phyloP scores from a whole-genome alignment of 92 coral and sea anemone species.

The Porites cylindrica region DNA sequence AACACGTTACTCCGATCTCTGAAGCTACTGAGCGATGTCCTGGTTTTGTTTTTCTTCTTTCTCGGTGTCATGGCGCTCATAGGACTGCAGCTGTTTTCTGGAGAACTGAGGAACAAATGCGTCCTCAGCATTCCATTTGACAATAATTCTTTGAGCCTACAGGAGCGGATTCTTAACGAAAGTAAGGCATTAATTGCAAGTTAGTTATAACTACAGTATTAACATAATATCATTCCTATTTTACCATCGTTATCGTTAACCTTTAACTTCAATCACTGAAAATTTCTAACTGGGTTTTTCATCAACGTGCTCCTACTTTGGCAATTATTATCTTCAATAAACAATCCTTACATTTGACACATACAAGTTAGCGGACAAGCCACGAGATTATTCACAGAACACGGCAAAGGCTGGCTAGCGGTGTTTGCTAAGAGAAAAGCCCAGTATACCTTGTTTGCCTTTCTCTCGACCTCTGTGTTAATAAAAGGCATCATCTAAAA shows the following conservation, averaged over 20 bases:
- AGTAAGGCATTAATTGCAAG: slow-evolving; percentile 4
- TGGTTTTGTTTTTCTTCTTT: slow-evolving; percentile 83
- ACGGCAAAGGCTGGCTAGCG: too few relatives aligned
- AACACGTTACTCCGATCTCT: slow-evolving; percentile 82
- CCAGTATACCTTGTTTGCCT: too few relatives aligned
- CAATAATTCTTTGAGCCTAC: not conserved
- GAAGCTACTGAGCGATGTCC: slow-evolving; percentile 84
- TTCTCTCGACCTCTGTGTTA: too few relatives aligned
- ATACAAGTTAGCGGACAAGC: too few relatives aligned
- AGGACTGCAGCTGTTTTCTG: slow-evolving; percentile 84
- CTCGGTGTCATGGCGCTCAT: slow-evolving; percentile 88
- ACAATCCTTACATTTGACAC: too few relatives aligned
- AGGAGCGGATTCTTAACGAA: slow-evolving; percentile 25
- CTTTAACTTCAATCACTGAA: not conserved
- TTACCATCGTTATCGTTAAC: not conserved
- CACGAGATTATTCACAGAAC: too few relatives aligned
- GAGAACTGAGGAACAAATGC: slow-evolving; percentile 83
- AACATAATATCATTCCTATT: too few relatives aligned
- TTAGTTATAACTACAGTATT: too few relatives aligned
- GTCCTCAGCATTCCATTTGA: slow-evolving; percentile 43
- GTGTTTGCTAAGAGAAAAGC: too few relatives aligned
- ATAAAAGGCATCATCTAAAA: too few relatives aligned
- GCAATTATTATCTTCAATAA: too few relatives aligned
- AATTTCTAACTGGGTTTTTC: not conserved
- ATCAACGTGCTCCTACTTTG: too few relatives aligned